Conservation (phyloP, 2,797 vertebrate species). For the Rhodeus uyekii region DNA sequence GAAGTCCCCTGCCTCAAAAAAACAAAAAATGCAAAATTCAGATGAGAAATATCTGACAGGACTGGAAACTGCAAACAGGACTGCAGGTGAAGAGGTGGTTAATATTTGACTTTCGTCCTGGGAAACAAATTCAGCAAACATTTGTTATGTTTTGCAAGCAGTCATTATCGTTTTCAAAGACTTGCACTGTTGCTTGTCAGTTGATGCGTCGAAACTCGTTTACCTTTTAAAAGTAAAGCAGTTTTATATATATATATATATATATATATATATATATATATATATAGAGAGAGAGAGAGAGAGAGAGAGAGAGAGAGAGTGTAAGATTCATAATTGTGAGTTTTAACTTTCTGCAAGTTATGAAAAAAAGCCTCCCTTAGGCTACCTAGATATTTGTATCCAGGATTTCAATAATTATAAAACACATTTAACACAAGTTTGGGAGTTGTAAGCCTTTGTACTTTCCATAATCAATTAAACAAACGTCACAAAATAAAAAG, state of each 20-base stretch:
- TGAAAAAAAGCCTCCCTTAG: background rate
- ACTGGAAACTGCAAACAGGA: slow-evolving; percentile 35
- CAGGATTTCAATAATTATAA: background rate
- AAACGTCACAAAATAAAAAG: background rate
- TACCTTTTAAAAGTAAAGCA: background rate
- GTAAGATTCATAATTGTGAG: background rate
- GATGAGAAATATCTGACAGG: slow-evolving; percentile 49
- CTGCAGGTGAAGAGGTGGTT: slow-evolving; percentile 57
- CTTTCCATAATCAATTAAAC: slow-evolving; percentile 3
- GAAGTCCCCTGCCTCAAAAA: slow-evolving; percentile 21
- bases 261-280: no score
- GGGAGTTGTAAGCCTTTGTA: background rate
- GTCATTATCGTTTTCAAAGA: slow-evolving; percentile 61
- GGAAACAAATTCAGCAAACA: slow-evolving; percentile 70
- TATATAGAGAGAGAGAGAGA: no score
- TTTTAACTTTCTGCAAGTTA: background rate
- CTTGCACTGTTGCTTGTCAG: slow-evolving; percentile 52
- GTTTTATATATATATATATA: no score
- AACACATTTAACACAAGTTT: slow-evolving; percentile 12
- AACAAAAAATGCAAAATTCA: slow-evolving; percentile 30
- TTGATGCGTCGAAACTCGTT: background rate
- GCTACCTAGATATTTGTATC: background rate
- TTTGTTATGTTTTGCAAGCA: slow-evolving; percentile 68
- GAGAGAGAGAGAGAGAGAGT: no score
- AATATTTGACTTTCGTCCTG: slow-evolving; percentile 71